Conservation (phyloP, 2,113 vertebrate species). For the Actenoides hombroni region DNA sequence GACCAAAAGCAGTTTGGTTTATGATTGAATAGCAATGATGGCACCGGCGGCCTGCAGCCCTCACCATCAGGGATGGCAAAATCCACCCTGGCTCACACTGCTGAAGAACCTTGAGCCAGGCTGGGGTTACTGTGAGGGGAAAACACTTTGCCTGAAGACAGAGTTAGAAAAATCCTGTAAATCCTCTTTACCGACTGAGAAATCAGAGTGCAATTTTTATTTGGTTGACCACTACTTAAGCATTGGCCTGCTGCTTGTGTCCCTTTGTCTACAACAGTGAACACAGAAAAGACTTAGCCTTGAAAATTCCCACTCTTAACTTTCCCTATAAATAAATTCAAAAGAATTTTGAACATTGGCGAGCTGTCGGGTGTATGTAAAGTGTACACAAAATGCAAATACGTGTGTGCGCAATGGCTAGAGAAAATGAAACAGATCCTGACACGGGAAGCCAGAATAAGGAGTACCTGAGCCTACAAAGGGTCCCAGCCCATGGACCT, state of each 20-base stretch:
- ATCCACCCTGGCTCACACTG: background rate
- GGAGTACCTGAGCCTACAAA: background rate
- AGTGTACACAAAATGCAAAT: background rate
- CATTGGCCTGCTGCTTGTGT: background rate
- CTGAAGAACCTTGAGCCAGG: background rate
- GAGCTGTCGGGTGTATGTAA: background rate
- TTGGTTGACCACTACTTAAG: background rate
- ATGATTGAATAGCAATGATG: background rate
- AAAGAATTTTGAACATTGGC: background rate
- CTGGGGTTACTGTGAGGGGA: rapidly evolving
- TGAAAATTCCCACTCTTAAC: background rate
- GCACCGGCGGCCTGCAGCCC: background rate
- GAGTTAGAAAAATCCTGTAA: background rate
- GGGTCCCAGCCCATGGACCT: background rate
- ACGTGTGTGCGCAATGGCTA: background rate
- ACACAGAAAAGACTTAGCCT: background rate
- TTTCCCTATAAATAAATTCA: background rate
- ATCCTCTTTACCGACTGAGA: background rate
- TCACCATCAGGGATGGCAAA: rapidly evolving
- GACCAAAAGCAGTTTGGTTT: background rate
- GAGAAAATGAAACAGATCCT: background rate
- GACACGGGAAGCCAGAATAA: background rate
- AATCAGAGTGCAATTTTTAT: background rate
- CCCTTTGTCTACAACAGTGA: background rate
- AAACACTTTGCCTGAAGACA: background rate